Base-by-base conservation (phyloP, 2,797 vertebrate genomes). In the Eulemur rubriventer region DNA sequence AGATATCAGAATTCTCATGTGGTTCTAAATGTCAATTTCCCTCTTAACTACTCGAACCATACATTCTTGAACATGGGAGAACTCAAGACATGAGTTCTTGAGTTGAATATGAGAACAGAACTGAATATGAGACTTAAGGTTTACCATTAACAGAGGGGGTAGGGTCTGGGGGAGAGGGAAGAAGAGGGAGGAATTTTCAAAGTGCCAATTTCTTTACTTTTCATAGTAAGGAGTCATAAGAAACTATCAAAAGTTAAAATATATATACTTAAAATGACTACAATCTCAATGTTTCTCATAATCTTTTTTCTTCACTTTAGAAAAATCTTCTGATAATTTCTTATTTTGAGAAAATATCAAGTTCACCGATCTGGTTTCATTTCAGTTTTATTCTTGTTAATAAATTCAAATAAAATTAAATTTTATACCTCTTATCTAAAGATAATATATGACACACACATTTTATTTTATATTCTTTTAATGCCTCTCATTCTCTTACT, bases 301-400 rank as follows among this genome's bases (percentile, higher is more conserved):
- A 79, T 57, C 4, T 81, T 87, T 82, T 89, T 69, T 22, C 80
- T 79, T 69, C 43, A 84, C 70, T 85, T 76, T 43, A 84, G 78
- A 96, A 88, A 63, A 67, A 67, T 73, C 63, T 69, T 87, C 43
- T 20, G 35, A 43, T 91, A 55, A 65, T 57, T 82, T 28, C 48
- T 84, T 95, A 52, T 63, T 91, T 91, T 76, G 88, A 76, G 38
- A 94, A 96, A 85, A 76, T 30, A n/a, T 24, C 70, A 93, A 93
- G 38, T 72, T 92, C 30, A 84, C 24, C 26, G 61, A 55, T 82
- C 84, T 59, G 35, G 80, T 96, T 89, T 79, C 63, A 80, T 33
- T 85, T 93, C 22, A 65, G 55, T 87, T 96, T 91, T 83, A 82
- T 50, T 88, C 38, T 41, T 82, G 17, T 87, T 75, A 67, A 92